A percentile compares a stretch with the other conserved stretches of the same genome.
Evolutionary conservation across 2,888 invertebrate genomes (phyloP).

Genomic region (Nebria salina): DNA sequence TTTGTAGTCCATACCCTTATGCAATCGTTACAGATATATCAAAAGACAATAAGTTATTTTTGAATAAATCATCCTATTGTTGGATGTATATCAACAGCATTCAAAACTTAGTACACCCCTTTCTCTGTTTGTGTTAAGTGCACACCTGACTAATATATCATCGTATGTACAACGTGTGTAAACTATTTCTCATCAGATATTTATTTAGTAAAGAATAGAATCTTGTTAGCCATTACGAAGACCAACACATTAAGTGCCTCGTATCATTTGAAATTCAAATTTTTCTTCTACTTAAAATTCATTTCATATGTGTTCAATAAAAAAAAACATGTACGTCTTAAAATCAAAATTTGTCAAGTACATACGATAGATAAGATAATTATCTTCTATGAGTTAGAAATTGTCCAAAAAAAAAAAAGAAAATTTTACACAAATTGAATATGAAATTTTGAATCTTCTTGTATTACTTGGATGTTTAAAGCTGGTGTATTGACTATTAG

Average conservation of each 20-base stretch:
- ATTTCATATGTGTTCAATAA: not conserved
- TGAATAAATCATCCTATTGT: not conserved
- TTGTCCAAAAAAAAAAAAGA: not conserved
- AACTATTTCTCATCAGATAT: constrained; percentile 11
- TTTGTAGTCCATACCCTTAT: not conserved
- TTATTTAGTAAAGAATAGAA: constrained; percentile 14
- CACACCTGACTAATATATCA: constrained; percentile 11
- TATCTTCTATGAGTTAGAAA: not conserved
- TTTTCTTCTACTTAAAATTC: constrained; percentile 9
- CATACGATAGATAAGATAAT: constrained; percentile 10
- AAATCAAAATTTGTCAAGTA: not conserved
- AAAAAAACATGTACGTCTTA: too few relatives aligned
- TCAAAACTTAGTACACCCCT: not conserved
- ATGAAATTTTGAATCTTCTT: not conserved
- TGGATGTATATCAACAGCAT: not conserved
- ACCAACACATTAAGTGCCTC: constrained; percentile 3
- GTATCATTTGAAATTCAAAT: constrained; percentile 21
- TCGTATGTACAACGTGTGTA: constrained; percentile 12
- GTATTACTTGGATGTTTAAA: not conserved
- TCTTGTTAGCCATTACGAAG: constrained; percentile 14
- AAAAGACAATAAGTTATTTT: not conserved
- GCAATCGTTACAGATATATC: not conserved
- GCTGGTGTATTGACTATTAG: not conserved
- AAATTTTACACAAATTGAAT: too few relatives aligned
- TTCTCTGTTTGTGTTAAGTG: not conserved